Evolutionary conservation across 2,888 invertebrate genomes (phyloP), one percentile per base, ranked within the genome.

Genomic region (Drosophila ustulata): DNA sequence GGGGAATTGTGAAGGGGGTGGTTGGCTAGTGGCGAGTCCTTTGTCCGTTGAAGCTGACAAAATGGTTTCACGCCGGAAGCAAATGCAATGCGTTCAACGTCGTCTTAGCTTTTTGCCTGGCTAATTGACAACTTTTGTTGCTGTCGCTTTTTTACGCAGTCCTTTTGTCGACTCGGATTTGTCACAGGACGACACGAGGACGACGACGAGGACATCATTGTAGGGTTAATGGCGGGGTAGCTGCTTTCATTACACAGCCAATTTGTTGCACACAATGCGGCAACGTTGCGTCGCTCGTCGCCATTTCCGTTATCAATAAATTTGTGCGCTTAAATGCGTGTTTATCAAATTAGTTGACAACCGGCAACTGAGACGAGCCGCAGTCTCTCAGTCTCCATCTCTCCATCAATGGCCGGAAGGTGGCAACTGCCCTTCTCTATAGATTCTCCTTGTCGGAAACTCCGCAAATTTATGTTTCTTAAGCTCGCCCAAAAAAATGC

Each of bases 41-140:
- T 83, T 84, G 82, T 82, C 71, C 82, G 71, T 70, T 69, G 39
- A 50, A 50, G 75, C 78, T 81, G 88, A 85, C 85, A 85, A 88
- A 85, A 86, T 85, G 85, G 81, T 85, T 85, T 88, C 83, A 88
- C 86, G 73, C 85, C 85, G 85, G 85, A 85, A 85, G 86, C 81
- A 70, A 83, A 58, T 79, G 88, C 85, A 85, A 85, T 85, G 88
- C 88, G 85, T 85, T 82, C 49, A 63, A 69, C 77, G 76, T 78
- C 87, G 66, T 56, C 64, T 55, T 65, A 34, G 62, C 52, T 43
- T 59, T 58, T 58, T 47, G 30, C 58, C 78, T 61, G 58, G 59
- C 66, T 83, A 85, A 85, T 88, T 85, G 88, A 73, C 78, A 81
- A 77, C 73, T 63, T 70, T 72, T 53, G 51, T 74, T 65, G 47